Conservation (phyloP, 2,797 vertebrate species). For the Cirrhinus mrigala region DNA sequence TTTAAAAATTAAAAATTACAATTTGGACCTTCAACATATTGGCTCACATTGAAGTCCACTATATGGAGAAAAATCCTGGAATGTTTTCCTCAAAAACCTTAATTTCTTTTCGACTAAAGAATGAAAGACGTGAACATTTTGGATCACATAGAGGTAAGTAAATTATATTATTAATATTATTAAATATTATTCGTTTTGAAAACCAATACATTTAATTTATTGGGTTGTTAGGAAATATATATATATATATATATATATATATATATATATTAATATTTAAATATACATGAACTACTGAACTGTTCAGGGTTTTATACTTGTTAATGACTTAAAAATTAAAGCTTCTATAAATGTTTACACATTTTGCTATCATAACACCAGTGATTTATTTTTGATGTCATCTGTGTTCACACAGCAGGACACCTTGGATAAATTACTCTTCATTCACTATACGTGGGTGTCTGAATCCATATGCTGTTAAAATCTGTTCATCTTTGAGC, state of each 20-base stretch:
- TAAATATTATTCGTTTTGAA: too few species aligned
- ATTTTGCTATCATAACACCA: slow-evolving; percentile 11
- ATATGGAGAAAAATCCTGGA: too few species aligned
- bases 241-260: not conserved
- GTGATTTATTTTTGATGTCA: slow-evolving; percentile 24
- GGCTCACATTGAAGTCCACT: too few species aligned
- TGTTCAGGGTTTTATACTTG: not conserved
- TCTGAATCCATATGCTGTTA: slow-evolving; percentile 16
- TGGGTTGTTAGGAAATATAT: not conserved
- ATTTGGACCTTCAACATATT: too few species aligned
- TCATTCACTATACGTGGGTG: slow-evolving; percentile 18
- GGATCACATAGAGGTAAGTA: too few species aligned
- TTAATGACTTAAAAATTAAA: slow-evolving; percentile 25
- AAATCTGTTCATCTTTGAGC: slow-evolving; percentile 17
- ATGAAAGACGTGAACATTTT: too few species aligned
- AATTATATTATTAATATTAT: too few species aligned
- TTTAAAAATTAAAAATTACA: too few species aligned
- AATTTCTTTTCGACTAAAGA: too few species aligned
- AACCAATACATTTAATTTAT: not conserved
- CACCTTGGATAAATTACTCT: slow-evolving; percentile 19
- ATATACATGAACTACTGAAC: not conserved
- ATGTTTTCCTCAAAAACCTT: too few species aligned
- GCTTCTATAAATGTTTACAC: not conserved
- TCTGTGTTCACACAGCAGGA: slow-evolving; percentile 23
- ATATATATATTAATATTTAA: too few species aligned